Conservation (phyloP, 2,113 vertebrate genomes). For the Todiramphus saurophagus region DNA sequence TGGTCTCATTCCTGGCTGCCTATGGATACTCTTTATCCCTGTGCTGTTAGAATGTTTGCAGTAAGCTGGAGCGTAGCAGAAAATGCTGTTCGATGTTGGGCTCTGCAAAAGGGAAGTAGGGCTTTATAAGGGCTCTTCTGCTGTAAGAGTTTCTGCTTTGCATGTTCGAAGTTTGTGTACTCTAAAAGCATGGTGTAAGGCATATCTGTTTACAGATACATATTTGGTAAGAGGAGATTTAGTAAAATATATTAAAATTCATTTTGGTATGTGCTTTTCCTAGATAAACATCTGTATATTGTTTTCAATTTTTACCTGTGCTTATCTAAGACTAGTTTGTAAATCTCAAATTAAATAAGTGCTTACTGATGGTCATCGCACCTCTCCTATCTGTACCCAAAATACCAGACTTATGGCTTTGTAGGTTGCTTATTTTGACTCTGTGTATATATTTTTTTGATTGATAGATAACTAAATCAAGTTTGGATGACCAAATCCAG, state of each 20-base stretch:
- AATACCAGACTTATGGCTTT: not conserved
- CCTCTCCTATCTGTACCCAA: not conserved
- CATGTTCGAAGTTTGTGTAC: fast-evolving
- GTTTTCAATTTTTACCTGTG: not conserved
- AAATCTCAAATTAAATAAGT: not conserved
- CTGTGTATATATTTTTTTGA: conserved; percentile 24
- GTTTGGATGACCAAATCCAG: conserved; percentile 26
- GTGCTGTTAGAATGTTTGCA: not conserved
- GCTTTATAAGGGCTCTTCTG: not conserved
- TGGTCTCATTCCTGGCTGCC: not conserved
- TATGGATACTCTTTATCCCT: not conserved
- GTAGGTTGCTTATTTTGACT: not conserved
- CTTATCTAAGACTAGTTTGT: not conserved
- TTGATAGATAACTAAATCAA: conserved; percentile 45
- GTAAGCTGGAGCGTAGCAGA: not conserved
- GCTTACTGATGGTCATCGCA: not conserved
- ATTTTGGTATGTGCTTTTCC: not conserved
- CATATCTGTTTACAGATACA: not conserved
- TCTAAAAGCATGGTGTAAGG: not conserved
- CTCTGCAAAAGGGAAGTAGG: not conserved
- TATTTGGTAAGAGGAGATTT: not conserved
- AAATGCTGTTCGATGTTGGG: not conserved
- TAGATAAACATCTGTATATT: not conserved
- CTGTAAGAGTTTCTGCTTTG: not conserved
- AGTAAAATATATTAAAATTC: not conserved